A percentile compares a stretch with the other conserved stretches of the same genome.
Conservation (phyloP, 2,113 vertebrate species). For the Crotalus viridis region DNA sequence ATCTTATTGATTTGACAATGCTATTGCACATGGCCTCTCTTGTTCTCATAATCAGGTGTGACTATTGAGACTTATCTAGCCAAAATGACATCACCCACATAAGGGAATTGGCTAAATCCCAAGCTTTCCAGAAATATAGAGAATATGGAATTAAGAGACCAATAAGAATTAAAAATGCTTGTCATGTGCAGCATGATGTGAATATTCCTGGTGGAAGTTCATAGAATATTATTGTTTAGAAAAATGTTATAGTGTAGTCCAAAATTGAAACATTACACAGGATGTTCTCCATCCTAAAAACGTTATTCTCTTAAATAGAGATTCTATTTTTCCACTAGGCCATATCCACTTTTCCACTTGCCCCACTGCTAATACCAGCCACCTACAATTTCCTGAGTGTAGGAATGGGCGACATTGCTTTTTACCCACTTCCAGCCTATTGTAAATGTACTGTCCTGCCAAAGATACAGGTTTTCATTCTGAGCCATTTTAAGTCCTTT, state of each 20-base stretch:
- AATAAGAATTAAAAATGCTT: not conserved
- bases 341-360: not conserved
- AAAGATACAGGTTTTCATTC: not conserved
- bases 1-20: not conserved
- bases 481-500: not conserved
- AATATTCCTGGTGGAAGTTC: not conserved
- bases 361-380: not conserved
- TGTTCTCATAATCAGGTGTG: not conserved
- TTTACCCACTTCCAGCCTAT: not conserved
- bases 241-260: not conserved
- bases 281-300: not conserved
- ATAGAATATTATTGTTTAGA: not conserved
- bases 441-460: not conserved
- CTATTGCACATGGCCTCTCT: not conserved
- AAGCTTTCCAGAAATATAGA: not conserved
- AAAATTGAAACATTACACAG: not conserved
- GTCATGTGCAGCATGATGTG: not conserved
- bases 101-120: not conserved
- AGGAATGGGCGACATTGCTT: not conserved
- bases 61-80: not conserved
- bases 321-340: not conserved
- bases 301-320: not conserved
- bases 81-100: not conserved
- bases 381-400: not conserved
- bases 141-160: not conserved